These are phyloP conservation scores for Epinephelus fuscoguttatus DNA, from an alignment of 2,113 vertebrate genomes.

Conservation along the genomic window DNA sequence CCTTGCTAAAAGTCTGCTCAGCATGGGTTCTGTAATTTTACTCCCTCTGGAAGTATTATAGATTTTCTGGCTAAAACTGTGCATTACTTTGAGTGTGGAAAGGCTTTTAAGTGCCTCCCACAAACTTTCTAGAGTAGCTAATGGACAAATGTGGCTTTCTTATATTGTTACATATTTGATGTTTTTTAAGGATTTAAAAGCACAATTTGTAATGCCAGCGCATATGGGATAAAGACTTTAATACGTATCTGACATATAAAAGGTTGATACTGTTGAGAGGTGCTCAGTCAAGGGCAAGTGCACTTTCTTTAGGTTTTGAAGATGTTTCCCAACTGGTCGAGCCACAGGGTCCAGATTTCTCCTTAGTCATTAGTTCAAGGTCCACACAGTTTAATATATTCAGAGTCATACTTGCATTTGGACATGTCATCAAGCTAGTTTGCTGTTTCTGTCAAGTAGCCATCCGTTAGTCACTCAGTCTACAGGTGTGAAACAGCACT, in stretches of 20 bases:
- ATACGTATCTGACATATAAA: background rate
- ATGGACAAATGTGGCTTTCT: background rate
- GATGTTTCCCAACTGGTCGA: background rate
- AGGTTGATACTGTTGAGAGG: background rate
- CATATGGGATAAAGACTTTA: background rate
- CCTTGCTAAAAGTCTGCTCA: constrained; percentile 3
- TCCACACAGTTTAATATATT: no score
- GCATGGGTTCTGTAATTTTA: constrained; percentile 3
- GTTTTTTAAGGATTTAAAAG: background rate
- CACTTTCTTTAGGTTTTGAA: background rate
- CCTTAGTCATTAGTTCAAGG: no score
- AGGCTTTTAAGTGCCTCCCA: background rate
- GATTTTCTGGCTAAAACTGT: background rate
- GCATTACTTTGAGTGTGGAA: background rate
- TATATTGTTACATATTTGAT: background rate
- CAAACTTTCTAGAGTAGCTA: background rate
- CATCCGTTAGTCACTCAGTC: no score
- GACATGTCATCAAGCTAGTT: no score
- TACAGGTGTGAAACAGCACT: no score
- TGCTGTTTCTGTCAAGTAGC: no score
- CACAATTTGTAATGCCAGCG: background rate
- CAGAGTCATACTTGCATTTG: no score
- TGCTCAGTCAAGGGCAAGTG: background rate
- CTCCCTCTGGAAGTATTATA: background rate
- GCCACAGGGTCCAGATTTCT: no score